These are phyloP conservation scores for Hestina assimilis DNA, from an alignment of 1,140 invertebrate genomes.

Conservation along the genomic window DNA sequence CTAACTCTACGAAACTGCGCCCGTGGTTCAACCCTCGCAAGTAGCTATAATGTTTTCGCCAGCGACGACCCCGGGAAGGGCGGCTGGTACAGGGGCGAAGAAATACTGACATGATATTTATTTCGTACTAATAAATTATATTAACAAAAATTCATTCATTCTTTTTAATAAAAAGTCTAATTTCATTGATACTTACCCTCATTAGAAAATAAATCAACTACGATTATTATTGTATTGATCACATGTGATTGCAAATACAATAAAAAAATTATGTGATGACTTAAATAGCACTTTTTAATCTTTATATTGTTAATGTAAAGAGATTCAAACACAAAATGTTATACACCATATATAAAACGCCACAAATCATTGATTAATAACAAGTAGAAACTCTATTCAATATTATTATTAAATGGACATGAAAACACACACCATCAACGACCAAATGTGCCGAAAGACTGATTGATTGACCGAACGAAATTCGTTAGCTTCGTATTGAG, in stretches of 20 bases:
- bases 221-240: constrained; percentile 55
- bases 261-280: constrained; percentile 27
- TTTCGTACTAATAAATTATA: neutral
- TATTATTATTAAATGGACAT: constrained; percentile 4
- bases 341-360: constrained; percentile 25
- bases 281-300: constrained; percentile 8
- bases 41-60: constrained; percentile 42
- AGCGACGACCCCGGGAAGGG: constrained; percentile 39
- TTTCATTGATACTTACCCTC: constrained; percentile 68
- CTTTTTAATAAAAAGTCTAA: constrained; percentile 14
- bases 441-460: constrained; percentile 40
- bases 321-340: constrained; percentile 16
- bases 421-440: constrained; percentile 19
- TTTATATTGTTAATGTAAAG: constrained; percentile 1
- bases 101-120: constrained; percentile 20
- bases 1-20: constrained; percentile 31
- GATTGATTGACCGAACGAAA: constrained; percentile 44
- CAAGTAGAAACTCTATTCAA: constrained; percentile 24
- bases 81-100: constrained; percentile 31
- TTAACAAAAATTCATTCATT: neutral
- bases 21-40: constrained; percentile 52
- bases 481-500: constrained; percentile 17
- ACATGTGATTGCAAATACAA: constrained; percentile 65
- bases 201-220: constrained; percentile 40
- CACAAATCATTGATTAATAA: constrained; percentile 25